Evolutionary conservation across 2,113 vertebrate species (phyloP).

Genomic region (Turdus rufiventris): DNA sequence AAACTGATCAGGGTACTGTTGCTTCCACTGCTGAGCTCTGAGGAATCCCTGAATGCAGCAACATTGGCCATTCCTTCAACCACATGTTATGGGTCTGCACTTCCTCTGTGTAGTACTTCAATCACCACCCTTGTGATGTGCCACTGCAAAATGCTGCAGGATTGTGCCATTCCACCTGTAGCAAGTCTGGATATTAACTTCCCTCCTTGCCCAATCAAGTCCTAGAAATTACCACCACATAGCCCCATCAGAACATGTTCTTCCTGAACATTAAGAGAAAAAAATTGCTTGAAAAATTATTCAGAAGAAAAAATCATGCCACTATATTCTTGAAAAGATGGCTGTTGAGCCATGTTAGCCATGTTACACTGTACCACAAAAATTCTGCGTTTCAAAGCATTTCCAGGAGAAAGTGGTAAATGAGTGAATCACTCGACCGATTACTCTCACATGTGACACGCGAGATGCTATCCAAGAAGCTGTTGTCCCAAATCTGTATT

Average conservation of each 20-base stretch:
- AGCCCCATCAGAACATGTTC: background rate
- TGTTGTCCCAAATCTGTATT: background rate
- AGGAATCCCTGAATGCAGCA: background rate
- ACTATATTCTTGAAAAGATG: background rate
- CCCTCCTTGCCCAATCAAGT: background rate
- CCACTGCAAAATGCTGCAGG: background rate
- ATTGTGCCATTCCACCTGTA: background rate
- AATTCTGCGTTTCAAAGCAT: background rate
- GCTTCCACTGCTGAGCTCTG: background rate
- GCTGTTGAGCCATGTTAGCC: background rate
- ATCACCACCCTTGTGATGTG: background rate
- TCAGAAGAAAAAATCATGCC: background rate
- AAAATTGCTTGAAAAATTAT: background rate
- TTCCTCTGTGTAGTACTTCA: background rate
- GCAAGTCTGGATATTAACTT: background rate
- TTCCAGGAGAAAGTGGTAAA: background rate
- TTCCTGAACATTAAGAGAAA: background rate
- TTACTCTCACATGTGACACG: background rate
- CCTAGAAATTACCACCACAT: background rate
- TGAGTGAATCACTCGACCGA: background rate
- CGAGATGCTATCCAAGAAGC: background rate
- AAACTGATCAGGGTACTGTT: background rate
- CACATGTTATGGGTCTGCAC: background rate
- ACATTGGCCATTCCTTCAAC: background rate
- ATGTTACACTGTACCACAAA: background rate